A percentile compares a stretch with the other conserved stretches of the same genome.
Evolutionary conservation across 1,140 invertebrate genomes (phyloP).

Genomic region (Aleiodes sp.): DNA sequence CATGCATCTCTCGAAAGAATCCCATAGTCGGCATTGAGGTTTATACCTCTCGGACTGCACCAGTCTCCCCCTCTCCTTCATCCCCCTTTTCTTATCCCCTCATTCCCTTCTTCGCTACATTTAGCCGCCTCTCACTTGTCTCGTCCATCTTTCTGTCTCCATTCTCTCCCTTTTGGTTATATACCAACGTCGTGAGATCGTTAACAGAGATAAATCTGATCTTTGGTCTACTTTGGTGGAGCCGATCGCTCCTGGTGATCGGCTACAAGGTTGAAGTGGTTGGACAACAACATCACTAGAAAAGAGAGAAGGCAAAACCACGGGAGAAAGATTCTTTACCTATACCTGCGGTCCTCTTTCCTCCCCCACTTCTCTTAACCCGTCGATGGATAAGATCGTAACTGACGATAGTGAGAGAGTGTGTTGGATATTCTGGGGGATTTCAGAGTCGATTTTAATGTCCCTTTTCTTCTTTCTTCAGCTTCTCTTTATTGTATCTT

Average conservation of each 20-base stretch:
- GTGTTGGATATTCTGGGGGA: slow-evolving; percentile 22
- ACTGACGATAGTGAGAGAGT: slow-evolving; percentile 15
- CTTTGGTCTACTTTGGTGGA: slow-evolving; percentile 40
- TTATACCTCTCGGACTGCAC: slow-evolving; percentile 4
- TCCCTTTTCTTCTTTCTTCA: neutral
- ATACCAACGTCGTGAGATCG: slow-evolving; percentile 30
- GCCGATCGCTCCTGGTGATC: slow-evolving; percentile 38
- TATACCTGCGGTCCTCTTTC: slow-evolving; percentile 24
- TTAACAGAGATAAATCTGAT: slow-evolving; percentile 36
- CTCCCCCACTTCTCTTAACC: too few relatives aligned
- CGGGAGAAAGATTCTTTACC: slow-evolving; percentile 21
- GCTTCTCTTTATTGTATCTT: too few relatives aligned
- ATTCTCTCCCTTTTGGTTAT: slow-evolving; percentile 26
- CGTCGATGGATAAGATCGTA: slow-evolving; percentile 29
- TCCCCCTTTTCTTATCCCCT: too few relatives aligned
- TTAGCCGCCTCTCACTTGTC: slow-evolving; percentile 19
- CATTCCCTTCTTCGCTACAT: neutral
- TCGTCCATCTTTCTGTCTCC: slow-evolving; percentile 39
- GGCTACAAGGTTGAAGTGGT: slow-evolving; percentile 11
- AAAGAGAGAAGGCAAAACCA: too few relatives aligned
- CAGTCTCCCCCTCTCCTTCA: too few relatives aligned
- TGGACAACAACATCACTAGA: slow-evolving; percentile 5
- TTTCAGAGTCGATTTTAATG: slow-evolving; percentile 12
- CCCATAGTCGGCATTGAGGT: slow-evolving; percentile 11
- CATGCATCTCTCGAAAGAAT: slow-evolving; percentile 6